Conservation (phyloP, 2,797 vertebrate species). For the Tarsius wallacei region DNA sequence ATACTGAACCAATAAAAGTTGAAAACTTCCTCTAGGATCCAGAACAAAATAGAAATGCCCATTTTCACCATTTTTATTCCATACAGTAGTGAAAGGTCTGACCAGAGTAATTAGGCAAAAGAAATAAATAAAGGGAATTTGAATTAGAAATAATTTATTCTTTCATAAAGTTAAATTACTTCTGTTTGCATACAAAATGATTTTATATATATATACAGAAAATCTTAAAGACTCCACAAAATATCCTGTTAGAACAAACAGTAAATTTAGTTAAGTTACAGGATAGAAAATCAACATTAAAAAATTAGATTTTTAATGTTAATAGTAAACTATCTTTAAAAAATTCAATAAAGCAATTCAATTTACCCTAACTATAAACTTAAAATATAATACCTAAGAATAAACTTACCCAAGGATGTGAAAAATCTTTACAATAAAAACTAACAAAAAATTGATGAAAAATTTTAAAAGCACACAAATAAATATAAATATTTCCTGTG, state of each 20-base stretch:
- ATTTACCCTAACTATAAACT: background rate
- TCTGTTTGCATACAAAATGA: background rate
- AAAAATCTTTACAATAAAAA: background rate
- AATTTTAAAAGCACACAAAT: background rate
- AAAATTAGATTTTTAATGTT: background rate
- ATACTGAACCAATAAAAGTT: background rate
- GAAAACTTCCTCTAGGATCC: background rate
- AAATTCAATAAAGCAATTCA: background rate
- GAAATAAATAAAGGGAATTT: background rate
- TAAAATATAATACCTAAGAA: background rate
- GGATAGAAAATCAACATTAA: background rate
- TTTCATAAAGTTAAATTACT: background rate
- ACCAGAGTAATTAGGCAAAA: background rate
- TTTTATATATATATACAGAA: background rate
- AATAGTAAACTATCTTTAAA: background rate
- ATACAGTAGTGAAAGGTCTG: background rate
- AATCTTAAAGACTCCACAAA: background rate
- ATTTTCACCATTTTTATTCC: background rate
- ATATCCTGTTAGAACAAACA: background rate
- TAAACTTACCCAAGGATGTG: background rate
- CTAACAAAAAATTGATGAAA: background rate
- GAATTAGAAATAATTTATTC: too few relatives aligned
- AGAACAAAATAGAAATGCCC: background rate
- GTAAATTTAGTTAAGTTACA: background rate
- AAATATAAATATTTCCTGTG: background rate